A percentile compares a stretch with the other conserved stretches of the same genome.
These are phyloP conservation scores for Villa cingulata DNA, from an alignment of 2,888 invertebrate species.

Conservation along the genomic window DNA sequence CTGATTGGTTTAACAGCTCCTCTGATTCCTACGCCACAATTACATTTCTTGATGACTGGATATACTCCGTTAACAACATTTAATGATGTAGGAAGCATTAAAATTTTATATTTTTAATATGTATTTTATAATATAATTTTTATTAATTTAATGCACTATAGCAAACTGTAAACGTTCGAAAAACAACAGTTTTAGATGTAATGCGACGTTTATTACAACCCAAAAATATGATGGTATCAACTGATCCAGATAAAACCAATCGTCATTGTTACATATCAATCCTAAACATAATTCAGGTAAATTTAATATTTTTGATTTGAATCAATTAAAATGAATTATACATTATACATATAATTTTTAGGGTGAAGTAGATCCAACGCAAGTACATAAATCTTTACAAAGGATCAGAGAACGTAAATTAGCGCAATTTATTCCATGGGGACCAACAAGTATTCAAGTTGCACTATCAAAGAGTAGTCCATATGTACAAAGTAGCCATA, in stretches of 20 bases:
- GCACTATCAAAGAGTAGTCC: conserved; percentile 90
- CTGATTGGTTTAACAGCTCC: conserved; percentile 89
- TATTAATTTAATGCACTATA: no score
- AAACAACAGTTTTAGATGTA: conserved; percentile 95
- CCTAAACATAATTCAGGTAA: conserved; percentile 86
- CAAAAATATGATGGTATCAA: conserved; percentile 99
- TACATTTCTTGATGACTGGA: conserved; percentile 98
- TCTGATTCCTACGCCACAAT: conserved; percentile 89
- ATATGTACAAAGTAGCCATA: conserved; percentile 84
- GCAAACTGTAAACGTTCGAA: conserved; percentile 53
- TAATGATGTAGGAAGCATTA: conserved; percentile 41
- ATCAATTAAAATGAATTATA: not conserved
- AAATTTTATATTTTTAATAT: no score
- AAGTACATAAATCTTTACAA: conserved; percentile 93
- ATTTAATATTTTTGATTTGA: not conserved
- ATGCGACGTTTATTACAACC: conserved; percentile 94
- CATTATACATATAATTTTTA: conserved; percentile 32
- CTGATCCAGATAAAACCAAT: conserved; percentile 74
- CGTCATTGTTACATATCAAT: conserved; percentile 94
- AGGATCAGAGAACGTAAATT: conserved; percentile 87
- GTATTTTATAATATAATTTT: no score
- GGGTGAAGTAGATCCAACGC: conserved; percentile 96
- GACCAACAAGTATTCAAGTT: conserved; percentile 94
- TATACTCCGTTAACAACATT: conserved; percentile 91
- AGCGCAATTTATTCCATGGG: conserved; percentile 96